These are phyloP conservation scores for Semotilus atromaculatus DNA, from an alignment of 2,797 vertebrate genomes.

Conservation along the genomic window DNA sequence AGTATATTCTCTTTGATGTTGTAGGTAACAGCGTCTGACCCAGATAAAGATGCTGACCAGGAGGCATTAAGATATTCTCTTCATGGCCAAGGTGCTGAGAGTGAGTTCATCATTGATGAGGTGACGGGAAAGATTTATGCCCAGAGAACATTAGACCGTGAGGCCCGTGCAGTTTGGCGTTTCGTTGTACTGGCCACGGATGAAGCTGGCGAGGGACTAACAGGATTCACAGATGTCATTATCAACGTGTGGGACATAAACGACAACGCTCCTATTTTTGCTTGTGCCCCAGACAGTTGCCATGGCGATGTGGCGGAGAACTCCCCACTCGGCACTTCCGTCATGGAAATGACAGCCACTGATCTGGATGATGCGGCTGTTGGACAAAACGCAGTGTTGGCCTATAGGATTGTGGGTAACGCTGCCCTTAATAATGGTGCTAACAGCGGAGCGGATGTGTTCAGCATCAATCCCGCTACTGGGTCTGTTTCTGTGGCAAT, in stretches of 20 bases:
- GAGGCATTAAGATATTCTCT: conserved; percentile 88
- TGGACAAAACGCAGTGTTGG: conserved; percentile 86
- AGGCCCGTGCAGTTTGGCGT: conserved; percentile 87
- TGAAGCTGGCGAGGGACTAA: conserved; percentile 89
- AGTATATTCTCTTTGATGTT: conserved; percentile 61
- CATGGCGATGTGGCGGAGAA: conserved; percentile 85
- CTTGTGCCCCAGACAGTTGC: conserved; percentile 82
- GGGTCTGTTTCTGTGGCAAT: conserved; percentile 82
- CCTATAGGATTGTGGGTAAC: conserved; percentile 83
- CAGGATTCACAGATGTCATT: conserved; percentile 90
- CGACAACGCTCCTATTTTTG: conserved; percentile 86
- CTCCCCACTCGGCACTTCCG: conserved; percentile 78
- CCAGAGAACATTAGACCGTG: conserved; percentile 84
- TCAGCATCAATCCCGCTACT: conserved; percentile 80
- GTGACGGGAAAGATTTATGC: conserved; percentile 88
- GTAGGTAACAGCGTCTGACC: conserved; percentile 88
- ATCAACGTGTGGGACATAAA: conserved; percentile 92
- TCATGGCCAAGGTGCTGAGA: conserved; percentile 87
- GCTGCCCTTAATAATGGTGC: conserved; percentile 67
- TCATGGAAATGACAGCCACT: conserved; percentile 89
- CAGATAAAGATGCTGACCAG: conserved; percentile 85
- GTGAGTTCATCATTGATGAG: conserved; percentile 89
- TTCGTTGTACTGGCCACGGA: conserved; percentile 91
- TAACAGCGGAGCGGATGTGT: conserved; percentile 73
- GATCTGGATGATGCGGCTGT: conserved; percentile 87